Base-by-base conservation (phyloP, 2,797 vertebrate species). In the Podarcis lilfordi region DNA sequence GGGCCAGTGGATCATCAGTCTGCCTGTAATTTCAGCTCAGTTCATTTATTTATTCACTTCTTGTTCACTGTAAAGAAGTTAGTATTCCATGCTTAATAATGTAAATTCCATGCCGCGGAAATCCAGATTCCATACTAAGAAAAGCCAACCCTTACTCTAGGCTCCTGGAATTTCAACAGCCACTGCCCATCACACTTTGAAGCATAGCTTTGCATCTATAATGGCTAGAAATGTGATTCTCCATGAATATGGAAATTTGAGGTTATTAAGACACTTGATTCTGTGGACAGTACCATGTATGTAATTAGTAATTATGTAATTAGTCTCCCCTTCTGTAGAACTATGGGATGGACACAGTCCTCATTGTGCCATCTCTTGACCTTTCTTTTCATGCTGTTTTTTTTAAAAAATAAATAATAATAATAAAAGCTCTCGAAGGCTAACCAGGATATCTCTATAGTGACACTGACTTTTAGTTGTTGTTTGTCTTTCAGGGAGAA, bases 401-500 rank as follows among this genome's bases (percentile, higher is more conserved):
- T 77, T 43, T 82, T n/a, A 9, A 1, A 50, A 71, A 69, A 9
- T 3, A 69, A 8, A 29, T 29, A 45, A 43, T 50, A 50, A 50
- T 61, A 64, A 64, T 19, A 64, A 64, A 5, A 64, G 2, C 37
- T 40, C 50, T 19, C 19, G 15, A 55, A 37, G 45, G 35, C 37
- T 27, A 66, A 5, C 50, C 50, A 55, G 50, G 50, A 55, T 55
- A n/a, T 32, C 0, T 25, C 35, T 25, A 0, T 1, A 1, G 35
- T 76, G 80, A 66, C 75, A 10, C 4, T 43, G 0, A 4, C 0
- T 23, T 75, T 37, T 8, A 75, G n/a, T 10, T 7, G 19, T 3
- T 69, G 0, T 7, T 88, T 81, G 81, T 76, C 25, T 88, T 82
- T 0, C 5, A 40, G 4, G 37, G 85, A 85, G 80, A 82, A 0